A percentile compares a stretch with the other conserved stretches of the same genome.
phyloP scores from a whole-genome alignment of 2,797 vertebrate genomes.

The Numenius phaeopus region DNA sequence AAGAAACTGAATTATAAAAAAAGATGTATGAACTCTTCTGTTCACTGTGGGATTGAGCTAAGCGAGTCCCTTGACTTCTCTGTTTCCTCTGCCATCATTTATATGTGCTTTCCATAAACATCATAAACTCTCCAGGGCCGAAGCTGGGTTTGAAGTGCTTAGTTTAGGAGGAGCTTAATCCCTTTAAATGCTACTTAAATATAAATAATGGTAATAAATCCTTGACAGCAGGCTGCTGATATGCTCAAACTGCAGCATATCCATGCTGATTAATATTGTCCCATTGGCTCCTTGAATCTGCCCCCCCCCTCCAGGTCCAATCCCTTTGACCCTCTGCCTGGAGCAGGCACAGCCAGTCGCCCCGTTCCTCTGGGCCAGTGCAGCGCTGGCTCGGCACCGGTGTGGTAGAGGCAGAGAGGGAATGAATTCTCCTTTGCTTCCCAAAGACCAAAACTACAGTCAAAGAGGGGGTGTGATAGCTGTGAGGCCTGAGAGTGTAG shows the following conservation, averaged over 20 bases:
- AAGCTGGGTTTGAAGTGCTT: not conserved
- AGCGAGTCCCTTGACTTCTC: not conserved
- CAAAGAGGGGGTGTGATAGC: not conserved
- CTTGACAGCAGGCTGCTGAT: not conserved
- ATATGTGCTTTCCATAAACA: not conserved
- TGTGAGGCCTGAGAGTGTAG: not conserved
- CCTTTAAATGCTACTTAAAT: conserved; percentile 11
- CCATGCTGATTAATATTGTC: not conserved
- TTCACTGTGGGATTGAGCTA: not conserved
- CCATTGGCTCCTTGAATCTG: not conserved
- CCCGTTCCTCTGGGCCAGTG: fast-evolving
- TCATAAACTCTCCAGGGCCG: not conserved
- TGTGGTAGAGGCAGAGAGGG: not conserved
- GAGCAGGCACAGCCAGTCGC: not conserved
- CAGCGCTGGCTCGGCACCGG: fast-evolving
- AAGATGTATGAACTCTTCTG: not conserved
- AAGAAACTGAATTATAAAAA: not conserved
- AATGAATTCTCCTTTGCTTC: not conserved
- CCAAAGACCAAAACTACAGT: not conserved
- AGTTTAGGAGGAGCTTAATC: not conserved
- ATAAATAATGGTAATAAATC: not conserved
- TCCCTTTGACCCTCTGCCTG: not conserved
- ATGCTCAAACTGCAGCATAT: not conserved
- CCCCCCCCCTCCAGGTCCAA: too few species aligned
- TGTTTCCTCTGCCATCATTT: not conserved